Evolutionary conservation across 1,140 invertebrate species (phyloP), one percentile per base, ranked within the genome.

Genomic region (Pemphigus obesinymphae): DNA sequence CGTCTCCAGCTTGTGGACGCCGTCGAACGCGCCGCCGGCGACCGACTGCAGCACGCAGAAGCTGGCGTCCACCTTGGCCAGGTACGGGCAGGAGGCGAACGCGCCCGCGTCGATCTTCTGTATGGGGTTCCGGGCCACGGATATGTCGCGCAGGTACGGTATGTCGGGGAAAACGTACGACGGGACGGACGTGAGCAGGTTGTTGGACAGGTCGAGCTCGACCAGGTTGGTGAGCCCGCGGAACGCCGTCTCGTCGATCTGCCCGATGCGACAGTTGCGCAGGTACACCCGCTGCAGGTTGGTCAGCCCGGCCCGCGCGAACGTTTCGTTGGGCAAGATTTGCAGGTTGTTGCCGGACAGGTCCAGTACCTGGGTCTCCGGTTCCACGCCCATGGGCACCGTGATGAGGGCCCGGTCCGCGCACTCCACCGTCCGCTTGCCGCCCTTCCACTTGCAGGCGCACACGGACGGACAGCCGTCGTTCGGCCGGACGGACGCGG

Each of bases 401-500:
- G 91, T 87, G 82, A 89, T 89, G 7, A 93, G 88, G 26, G 90
- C 87, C 66, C 89, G 88, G n/a, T 89, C 87, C 31, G 90, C 90
- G 85, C 95, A 96, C 82, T 95, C 93, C 0, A 94, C 94, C 26
- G 91, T 92, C 85, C 93, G 94, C 86, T 92, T 94, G 1, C 94
- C 94, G 61, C 91, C 92, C 6, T 90, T 89, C 93, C 93, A 95
- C 80, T 91, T 91, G 85, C 93, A 95, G 84, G 92, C 92, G 87
- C 94, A 95, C 70, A 90, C 89, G 2, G 87, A 40, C 87, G 88
- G 37, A 88, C 85, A 83, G 88, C 88, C 63, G 89, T 70, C 89
- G 37, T 87, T 86, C 43, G 83, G 87, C 88, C 90, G 90, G 91
- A 72, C 53, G 6, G 50, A 82, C 58, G 23, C 63, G 1, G 23